Evolutionary conservation across 2,113 vertebrate species (phyloP).

Genomic region (Sarotherodon lohbergeri): DNA sequence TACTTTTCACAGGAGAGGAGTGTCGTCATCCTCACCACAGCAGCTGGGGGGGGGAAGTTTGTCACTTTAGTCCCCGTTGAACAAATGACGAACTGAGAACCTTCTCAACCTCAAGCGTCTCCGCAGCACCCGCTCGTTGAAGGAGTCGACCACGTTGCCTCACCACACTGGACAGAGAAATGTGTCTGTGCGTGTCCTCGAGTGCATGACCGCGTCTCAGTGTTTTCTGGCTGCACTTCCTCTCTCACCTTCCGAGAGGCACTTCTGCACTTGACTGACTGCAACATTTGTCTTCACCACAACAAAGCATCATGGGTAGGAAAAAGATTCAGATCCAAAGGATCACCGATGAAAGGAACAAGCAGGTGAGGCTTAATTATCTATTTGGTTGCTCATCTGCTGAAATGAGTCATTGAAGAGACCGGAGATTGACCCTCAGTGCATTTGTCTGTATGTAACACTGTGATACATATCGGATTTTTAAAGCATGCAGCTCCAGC

Average conservation of each 20-base stretch:
- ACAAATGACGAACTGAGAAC: constrained; percentile 53
- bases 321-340: constrained; percentile 99
- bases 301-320: constrained; percentile 85
- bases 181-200: constrained; percentile 31
- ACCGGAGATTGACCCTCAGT: neutral
- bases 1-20: constrained; percentile 37
- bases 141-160: neutral
- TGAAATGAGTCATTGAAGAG: neutral
- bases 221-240: constrained; percentile 20
- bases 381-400: neutral
- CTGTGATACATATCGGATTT: neutral
- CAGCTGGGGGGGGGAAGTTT: constrained; percentile 27
- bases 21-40: constrained; percentile 16
- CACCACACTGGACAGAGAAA: constrained; percentile 47
- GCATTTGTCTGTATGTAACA: neutral
- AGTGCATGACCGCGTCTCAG: constrained; percentile 48
- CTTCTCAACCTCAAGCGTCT: neutral
- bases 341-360: constrained; percentile 97
- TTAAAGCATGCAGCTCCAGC: neutral
- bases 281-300: constrained; percentile 25
- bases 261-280: constrained; percentile 41
- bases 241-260: constrained; percentile 26
- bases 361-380: constrained; percentile 78
- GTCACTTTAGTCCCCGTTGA: constrained; percentile 5
- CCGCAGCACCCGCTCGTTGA: neutral